Base-by-base conservation (phyloP, 2,113 vertebrate species). In the Patagioenas fasciata region DNA sequence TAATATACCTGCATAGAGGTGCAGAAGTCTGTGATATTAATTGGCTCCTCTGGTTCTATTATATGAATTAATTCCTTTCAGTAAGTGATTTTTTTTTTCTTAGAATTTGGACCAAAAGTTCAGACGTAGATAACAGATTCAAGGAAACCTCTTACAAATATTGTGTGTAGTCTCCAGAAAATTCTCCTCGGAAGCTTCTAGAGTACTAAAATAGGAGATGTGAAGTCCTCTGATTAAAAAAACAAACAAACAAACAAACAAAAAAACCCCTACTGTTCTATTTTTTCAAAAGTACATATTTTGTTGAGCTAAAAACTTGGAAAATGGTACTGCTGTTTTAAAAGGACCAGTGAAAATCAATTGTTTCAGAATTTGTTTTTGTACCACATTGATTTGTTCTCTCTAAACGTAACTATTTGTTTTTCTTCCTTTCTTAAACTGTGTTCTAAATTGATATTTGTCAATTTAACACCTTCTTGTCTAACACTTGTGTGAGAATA, bases 251-350 rank as follows among this genome's bases (percentile, higher is more conserved):
- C n/a, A 71, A 40, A 15, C 11, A 40, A 14, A 40, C 13, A 40
- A 40, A 12, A 40, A 40, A 40, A n/a, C n/a, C n/a, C n/a, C 40
- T 26, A 26, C 6, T 19, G 5, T 3, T 67, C 20, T 65, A 1
- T 18, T 57, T 44, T 7, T 44, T 50, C n/a, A 54, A 34, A 3
- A 61, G 56, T 1, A 3, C 2, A 0, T 62, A 1, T 13, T 77
- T 67, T 57, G 3, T 28, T 60, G 17, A 70, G 16, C 19, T 36
- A 32, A 56, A 60, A 70, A 65, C 34, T 17, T 10, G 78, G 19
- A 7, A 67, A 85, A 62, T 23, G 7, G 16, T 51, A 9, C 9
- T 60, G 11, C 11, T 77, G 14, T 53, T 89, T 42, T 47, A 34
- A 84, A 71, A 89, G 26, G 7, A 67, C 15, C 4, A 3, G 3